Conservation (phyloP, 2,797 vertebrate genomes). For the Notamacropus eugenii region DNA sequence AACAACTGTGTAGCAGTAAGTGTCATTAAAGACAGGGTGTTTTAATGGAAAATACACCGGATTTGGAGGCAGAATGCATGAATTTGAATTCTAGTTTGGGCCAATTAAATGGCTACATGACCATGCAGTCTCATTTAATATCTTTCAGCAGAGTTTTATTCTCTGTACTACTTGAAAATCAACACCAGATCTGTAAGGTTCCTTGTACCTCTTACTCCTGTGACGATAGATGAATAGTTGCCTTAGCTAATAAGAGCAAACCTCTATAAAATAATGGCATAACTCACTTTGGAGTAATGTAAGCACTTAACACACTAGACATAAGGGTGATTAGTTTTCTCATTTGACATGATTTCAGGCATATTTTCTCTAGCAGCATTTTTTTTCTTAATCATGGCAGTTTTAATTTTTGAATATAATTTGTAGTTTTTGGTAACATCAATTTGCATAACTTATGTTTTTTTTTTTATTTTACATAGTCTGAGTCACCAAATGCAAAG, state of each 20-base stretch:
- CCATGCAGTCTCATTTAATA: neutral
- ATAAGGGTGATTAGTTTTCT: neutral
- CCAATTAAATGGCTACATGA: neutral
- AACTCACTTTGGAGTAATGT: neutral
- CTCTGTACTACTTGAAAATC: neutral
- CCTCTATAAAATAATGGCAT: neutral
- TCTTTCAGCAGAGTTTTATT: neutral
- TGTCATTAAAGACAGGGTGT: neutral
- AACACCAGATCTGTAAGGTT: neutral
- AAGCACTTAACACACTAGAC: neutral
- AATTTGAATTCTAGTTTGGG: neutral
- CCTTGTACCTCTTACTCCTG: neutral
- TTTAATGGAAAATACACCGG: neutral
- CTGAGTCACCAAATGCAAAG: constrained; percentile 4
- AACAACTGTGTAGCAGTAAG: neutral
- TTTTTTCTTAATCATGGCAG: neutral
- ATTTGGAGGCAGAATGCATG: neutral
- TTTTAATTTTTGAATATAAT: constrained; percentile 19
- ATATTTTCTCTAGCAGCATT: neutral
- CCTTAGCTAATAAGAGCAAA: neutral
- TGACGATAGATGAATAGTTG: neutral
- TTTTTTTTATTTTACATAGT: neutral
- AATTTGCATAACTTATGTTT: neutral
- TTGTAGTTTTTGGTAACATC: neutral
- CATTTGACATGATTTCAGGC: constrained; percentile 6